Evolutionary conservation across 2,797 vertebrate genomes (phyloP).

Genomic region (Labroides dimidiatus): DNA sequence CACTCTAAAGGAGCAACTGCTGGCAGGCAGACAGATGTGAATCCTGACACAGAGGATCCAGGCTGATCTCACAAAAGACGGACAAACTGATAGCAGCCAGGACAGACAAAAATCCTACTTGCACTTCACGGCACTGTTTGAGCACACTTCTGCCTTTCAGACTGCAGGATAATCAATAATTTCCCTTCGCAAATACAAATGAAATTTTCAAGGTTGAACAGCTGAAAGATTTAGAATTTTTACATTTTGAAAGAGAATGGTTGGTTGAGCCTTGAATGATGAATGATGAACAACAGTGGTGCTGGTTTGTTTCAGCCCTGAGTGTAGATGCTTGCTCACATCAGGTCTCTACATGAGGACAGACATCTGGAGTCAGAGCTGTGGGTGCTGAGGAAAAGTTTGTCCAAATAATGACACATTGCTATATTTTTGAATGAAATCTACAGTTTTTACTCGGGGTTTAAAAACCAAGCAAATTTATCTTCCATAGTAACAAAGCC

Average conservation of each 20-base stretch:
- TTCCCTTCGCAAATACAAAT: slow-evolving; percentile 72
- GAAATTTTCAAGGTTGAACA: slow-evolving; percentile 53
- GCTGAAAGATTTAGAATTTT: slow-evolving; percentile 64
- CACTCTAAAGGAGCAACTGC: slow-evolving; percentile 1
- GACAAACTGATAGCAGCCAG: slow-evolving; percentile 44
- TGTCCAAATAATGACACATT: no score
- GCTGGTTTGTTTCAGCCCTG: slow-evolving; percentile 22
- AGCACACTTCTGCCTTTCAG: slow-evolving; percentile 71
- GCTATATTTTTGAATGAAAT: no score
- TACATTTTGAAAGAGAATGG: slow-evolving; percentile 57
- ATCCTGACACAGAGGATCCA: slow-evolving; percentile 41
- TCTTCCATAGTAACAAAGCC: no score
- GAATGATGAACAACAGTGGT: slow-evolving; percentile 44
- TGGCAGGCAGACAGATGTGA: slow-evolving; percentile 49
- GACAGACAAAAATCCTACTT: slow-evolving; percentile 66
- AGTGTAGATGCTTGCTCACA: background rate
- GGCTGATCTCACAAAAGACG: slow-evolving; percentile 42
- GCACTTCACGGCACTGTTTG: slow-evolving; percentile 45
- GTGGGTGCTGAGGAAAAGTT: no score
- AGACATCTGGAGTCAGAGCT: no score
- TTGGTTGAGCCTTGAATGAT: slow-evolving; percentile 57
- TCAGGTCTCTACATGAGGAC: background rate
- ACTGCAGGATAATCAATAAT: slow-evolving; percentile 79
- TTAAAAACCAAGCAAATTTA: no score
- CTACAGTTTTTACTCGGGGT: no score